These are phyloP conservation scores for Tiaroga cobitis DNA, from an alignment of 2,797 vertebrate genomes.

Conservation along the genomic window DNA sequence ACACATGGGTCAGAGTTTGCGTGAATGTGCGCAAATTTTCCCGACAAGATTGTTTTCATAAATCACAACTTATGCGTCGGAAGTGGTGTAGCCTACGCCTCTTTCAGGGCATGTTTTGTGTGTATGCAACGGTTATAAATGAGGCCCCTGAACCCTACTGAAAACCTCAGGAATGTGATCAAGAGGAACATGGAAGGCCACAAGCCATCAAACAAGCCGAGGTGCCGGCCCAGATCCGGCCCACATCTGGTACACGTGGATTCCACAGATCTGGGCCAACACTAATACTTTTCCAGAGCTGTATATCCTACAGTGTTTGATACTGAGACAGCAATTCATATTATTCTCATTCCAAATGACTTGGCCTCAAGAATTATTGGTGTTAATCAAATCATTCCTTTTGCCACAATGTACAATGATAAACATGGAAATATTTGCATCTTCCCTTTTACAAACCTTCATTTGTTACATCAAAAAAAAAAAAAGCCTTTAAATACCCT, in stretches of 20 bases:
- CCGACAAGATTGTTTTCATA: no score
- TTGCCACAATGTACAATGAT: not conserved
- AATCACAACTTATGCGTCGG: no score
- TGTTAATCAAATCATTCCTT: not conserved
- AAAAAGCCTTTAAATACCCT: not conserved
- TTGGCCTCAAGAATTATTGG: not conserved
- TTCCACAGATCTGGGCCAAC: no score
- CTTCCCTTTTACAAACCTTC: not conserved
- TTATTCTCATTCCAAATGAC: not conserved
- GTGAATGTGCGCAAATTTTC: no score
- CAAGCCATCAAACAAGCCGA: not conserved
- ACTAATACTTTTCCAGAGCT: not conserved
- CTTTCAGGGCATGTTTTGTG: no score
- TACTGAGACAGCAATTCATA: no score
- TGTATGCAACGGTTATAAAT: no score
- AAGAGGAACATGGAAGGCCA: not conserved
- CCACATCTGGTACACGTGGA: not conserved
- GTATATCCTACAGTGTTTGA: not conserved
- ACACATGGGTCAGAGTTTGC: no score
- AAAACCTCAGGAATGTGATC: not conserved
- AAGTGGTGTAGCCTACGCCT: no score
- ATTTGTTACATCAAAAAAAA: not conserved
- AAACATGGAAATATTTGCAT: not conserved
- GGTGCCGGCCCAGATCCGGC: not conserved
- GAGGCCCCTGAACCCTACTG: no score